Percentiles rank a stretch among this genome's conserved stretches.
These are phyloP conservation scores for Diploscapter pachys DNA, from an alignment of 1,140 invertebrate species.

Conservation along the genomic window DNA sequence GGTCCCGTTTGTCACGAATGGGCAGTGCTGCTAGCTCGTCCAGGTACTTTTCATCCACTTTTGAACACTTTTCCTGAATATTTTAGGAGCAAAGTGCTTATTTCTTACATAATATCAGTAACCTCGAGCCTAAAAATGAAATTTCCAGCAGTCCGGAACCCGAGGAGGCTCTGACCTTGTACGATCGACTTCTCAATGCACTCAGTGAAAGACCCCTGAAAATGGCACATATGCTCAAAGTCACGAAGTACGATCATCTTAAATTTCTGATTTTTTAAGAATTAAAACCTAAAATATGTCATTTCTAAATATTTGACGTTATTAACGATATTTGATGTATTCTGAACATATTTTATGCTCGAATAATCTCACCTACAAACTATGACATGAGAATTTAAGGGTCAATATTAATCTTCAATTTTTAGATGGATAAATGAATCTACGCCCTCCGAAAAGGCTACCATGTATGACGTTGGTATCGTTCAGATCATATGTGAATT, in stretches of 20 bases:
- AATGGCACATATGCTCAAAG: slow-evolving; percentile 44
- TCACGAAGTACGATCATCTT: slow-evolving; percentile 36
- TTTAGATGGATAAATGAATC: slow-evolving; percentile 38
- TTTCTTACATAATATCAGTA: too few relatives aligned
- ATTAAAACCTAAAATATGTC: neutral
- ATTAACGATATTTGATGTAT: too few relatives aligned
- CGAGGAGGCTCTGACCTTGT: slow-evolving; percentile 34
- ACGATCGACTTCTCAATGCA: slow-evolving; percentile 24
- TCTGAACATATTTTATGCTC: too few relatives aligned
- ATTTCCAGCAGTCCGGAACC: slow-evolving; percentile 38
- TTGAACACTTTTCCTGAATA: too few relatives aligned
- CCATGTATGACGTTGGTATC: slow-evolving; percentile 16
- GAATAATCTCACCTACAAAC: too few relatives aligned
- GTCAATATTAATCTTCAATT: neutral
- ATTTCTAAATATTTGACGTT: slow-evolving; percentile 1
- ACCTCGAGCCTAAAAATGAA: too few relatives aligned
- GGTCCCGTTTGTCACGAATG: too few relatives aligned
- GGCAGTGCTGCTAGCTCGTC: too few relatives aligned
- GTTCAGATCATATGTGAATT: slow-evolving; percentile 22
- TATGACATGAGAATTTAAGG: too few relatives aligned
- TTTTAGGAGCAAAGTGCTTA: too few relatives aligned
- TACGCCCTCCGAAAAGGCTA: slow-evolving; percentile 39
- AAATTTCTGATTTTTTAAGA: too few relatives aligned
- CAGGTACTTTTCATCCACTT: too few relatives aligned
- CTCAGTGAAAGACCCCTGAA: slow-evolving; percentile 35